A percentile compares a stretch with the other conserved stretches of the same genome.
Conservation (phyloP, 1,140 invertebrate species). For the Zeugodacus cucurbitae region DNA sequence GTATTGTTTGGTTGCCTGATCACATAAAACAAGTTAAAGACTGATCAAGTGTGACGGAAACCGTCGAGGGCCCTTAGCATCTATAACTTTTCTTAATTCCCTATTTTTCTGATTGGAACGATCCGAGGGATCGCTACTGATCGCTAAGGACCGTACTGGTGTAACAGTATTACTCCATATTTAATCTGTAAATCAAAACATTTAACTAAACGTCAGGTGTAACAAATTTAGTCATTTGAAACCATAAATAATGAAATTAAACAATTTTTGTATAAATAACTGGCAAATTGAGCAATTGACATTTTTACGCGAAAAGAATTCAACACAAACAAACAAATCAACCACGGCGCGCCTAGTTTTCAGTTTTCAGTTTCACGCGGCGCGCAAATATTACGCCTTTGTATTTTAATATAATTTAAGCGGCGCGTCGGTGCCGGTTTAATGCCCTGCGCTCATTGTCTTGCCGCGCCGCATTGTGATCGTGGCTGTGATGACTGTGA, state of each 20-base stretch:
- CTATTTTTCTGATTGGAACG: too few species aligned
- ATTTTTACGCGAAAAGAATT: not conserved
- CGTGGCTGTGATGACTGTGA: not conserved
- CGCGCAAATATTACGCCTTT: not conserved
- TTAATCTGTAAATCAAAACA: too few species aligned
- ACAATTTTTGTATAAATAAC: not conserved
- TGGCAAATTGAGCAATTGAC: not conserved
- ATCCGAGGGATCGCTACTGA: too few species aligned
- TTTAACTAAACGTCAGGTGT: not conserved
- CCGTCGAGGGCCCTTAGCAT: too few species aligned
- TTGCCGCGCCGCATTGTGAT: not conserved
- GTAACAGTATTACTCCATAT: too few species aligned
- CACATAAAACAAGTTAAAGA: too few species aligned
- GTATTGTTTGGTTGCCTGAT: too few species aligned
- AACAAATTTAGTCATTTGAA: not conserved
- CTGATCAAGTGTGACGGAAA: too few species aligned
- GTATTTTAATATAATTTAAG: conserved; percentile 1
- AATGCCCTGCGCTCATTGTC: not conserved
- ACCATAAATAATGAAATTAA: not conserved
- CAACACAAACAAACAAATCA: not conserved
- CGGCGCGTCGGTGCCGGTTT: not conserved
- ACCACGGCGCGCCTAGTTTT: not conserved
- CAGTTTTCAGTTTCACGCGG: not conserved
- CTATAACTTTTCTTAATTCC: too few species aligned
- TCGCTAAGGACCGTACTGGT: too few species aligned